Conservation (phyloP, 1,140 invertebrate genomes). For the Zaprionus nigranus region DNA sequence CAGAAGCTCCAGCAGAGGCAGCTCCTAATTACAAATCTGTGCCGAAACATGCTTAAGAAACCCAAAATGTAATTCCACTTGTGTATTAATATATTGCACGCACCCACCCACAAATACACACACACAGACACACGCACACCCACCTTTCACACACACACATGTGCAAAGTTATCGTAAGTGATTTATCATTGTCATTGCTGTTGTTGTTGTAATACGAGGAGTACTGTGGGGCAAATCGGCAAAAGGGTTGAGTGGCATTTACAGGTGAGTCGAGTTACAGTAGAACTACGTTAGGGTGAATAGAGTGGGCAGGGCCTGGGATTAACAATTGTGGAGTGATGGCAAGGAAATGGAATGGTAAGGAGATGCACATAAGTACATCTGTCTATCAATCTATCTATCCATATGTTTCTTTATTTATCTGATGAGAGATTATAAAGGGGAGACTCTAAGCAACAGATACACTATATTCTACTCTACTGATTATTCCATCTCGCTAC, state of each 20-base stretch:
- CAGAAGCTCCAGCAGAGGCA: slow-evolving; percentile 7
- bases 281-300: too few relatives aligned
- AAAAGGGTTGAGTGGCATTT: not conserved
- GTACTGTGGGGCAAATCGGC: slow-evolving; percentile 4
- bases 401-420: not conserved
- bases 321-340: not conserved
- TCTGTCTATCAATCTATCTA: not conserved
- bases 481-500: too few relatives aligned
- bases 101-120: slow-evolving; percentile 32
- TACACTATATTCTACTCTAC: too few relatives aligned
- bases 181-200: slow-evolving; percentile 65
- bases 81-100: slow-evolving; percentile 62
- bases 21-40: slow-evolving; percentile 67
- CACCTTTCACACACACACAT: not conserved
- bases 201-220: slow-evolving; percentile 28
- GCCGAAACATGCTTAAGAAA: slow-evolving; percentile 53
- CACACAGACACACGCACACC: slow-evolving; percentile 36
- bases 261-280: not conserved
- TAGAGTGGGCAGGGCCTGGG: not conserved
- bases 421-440: not conserved
- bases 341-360: too few relatives aligned
- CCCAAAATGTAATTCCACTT: slow-evolving; percentile 71
- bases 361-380: too few relatives aligned
- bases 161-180: slow-evolving; percentile 66
- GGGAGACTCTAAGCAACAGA: too few relatives aligned